Evolutionary conservation across 2,888 invertebrate genomes (phyloP).

Genomic region (Nemapogon koenigi): DNA sequence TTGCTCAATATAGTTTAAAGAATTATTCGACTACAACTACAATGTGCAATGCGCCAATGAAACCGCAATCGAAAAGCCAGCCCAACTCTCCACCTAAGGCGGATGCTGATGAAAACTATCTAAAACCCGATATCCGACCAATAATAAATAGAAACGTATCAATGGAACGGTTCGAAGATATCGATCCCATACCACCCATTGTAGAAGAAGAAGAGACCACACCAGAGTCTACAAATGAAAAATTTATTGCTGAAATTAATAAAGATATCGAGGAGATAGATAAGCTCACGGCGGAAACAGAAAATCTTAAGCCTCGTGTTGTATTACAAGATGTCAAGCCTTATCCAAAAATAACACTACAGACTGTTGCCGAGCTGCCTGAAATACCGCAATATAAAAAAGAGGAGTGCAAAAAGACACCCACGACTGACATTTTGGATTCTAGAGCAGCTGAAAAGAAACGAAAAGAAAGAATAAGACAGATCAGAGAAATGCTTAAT

Average conservation of each 20-base stretch:
- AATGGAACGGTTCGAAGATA: slow-evolving; percentile 44
- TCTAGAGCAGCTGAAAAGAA: slow-evolving; percentile 55
- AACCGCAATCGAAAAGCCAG: slow-evolving; percentile 54
- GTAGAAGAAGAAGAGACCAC: slow-evolving; percentile 45
- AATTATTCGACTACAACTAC: slow-evolving; percentile 46
- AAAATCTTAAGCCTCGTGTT: slow-evolving; percentile 41
- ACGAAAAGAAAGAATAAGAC: slow-evolving; percentile 69
- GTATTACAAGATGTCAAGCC: slow-evolving; percentile 57
- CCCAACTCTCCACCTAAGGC: slow-evolving; percentile 56
- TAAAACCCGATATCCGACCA: slow-evolving; percentile 29
- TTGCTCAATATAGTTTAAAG: slow-evolving; percentile 64
- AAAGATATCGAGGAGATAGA: slow-evolving; percentile 60
- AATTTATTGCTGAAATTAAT: slow-evolving; percentile 48
- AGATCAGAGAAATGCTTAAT: slow-evolving; percentile 73
- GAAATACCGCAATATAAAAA: slow-evolving; percentile 66
- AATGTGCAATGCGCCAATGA: slow-evolving; percentile 28
- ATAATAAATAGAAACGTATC: slow-evolving; percentile 36
- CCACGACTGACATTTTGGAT: slow-evolving; percentile 43
- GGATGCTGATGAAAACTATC: slow-evolving; percentile 37
- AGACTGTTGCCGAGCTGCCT: slow-evolving; percentile 67
- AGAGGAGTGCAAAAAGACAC: slow-evolving; percentile 35
- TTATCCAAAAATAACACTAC: slow-evolving; percentile 65
- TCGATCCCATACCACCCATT: slow-evolving; percentile 50
- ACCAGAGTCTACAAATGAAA: slow-evolving; percentile 38
- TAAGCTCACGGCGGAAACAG: slow-evolving; percentile 53